phyloP scores from a whole-genome alignment of 2,797 vertebrate genomes.

The Crypturellus tataupa region DNA sequence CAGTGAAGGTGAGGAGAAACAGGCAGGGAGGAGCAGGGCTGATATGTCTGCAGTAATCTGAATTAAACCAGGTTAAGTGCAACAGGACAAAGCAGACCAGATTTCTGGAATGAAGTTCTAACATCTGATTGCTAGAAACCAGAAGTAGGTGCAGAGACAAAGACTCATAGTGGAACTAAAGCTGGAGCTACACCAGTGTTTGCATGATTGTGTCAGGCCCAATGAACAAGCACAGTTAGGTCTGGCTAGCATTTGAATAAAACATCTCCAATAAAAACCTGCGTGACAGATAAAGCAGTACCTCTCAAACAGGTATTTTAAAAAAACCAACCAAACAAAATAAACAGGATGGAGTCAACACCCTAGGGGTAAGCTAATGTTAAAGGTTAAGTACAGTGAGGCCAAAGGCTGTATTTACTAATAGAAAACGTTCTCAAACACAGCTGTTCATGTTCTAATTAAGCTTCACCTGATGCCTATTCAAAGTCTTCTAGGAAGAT shows the following conservation, averaged over 20 bases:
- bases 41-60: not conserved
- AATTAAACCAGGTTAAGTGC: not conserved
- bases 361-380: not conserved
- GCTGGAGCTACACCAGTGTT: not conserved
- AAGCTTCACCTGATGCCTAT: not conserved
- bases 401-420: not conserved
- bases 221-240: not conserved
- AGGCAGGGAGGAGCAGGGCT: not conserved
- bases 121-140: not conserved
- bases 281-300: not conserved
- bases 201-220: rapidly evolving
- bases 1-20: not conserved
- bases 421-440: not conserved
- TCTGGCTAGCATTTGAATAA: not conserved
- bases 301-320: not conserved
- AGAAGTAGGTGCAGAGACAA: not conserved
- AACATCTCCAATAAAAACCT: not conserved
- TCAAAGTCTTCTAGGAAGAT: not conserved
- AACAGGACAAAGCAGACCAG: not conserved
- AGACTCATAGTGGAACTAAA: not conserved
- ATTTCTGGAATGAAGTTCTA: not conserved
- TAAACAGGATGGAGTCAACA: not conserved
- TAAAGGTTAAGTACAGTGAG: not conserved
- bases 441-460: not conserved
- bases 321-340: not conserved